Base-by-base conservation (phyloP, 2,888 invertebrate genomes). In the Pseudococcus jackbeardsleyi region DNA sequence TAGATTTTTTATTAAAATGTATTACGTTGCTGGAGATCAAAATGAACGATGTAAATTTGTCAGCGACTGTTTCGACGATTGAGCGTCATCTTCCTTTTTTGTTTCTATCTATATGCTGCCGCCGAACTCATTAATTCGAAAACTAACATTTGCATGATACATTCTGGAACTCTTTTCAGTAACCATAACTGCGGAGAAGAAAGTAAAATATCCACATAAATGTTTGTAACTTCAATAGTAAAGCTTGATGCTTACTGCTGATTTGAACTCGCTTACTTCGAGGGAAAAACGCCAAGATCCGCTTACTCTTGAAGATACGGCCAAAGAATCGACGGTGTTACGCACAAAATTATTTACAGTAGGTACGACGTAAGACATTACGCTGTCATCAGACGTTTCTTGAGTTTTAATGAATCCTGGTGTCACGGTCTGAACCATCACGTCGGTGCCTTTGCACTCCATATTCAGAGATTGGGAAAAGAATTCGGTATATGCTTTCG, bases 81-180 rank as follows among this genome's bases (percentile, higher is more conserved):
- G 15, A 11, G 50, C 50, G 50, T 4, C 50, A 1, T 33, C 3
- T 33, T 33, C 26, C 3, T 33, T 1, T 33, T 33, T 50, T 3
- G 50, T 6, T 50, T 59, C 11, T 19, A 59, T 59, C 59, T 59
- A 11, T 19, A 59, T 3, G 26, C 26, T 33, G 26, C 26, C 5
- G 87, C 87, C 19, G 87, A 79, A n/a, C 79, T 87, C 87, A 87
- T 87, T 15, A 87, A 22, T 39, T 87, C 87, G n/a, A 48, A 87
- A 12, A 87, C 87, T 17, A 87, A 26, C 5, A 87, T 46, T 54
- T 79, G 46, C 87, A 87, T 87, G 12, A 87, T 50, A 39, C 77
- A 79, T 39, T 87, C 79, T 22, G 87, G 87, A 48, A 87, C 42
- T 17, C 87, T 33, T 33, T 87, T 87, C 59, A 87, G 19, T 11